Evolutionary conservation across 1,140 invertebrate species (phyloP), one percentile per base, ranked within the genome.

Genomic region (Hesperophylax magnus): DNA sequence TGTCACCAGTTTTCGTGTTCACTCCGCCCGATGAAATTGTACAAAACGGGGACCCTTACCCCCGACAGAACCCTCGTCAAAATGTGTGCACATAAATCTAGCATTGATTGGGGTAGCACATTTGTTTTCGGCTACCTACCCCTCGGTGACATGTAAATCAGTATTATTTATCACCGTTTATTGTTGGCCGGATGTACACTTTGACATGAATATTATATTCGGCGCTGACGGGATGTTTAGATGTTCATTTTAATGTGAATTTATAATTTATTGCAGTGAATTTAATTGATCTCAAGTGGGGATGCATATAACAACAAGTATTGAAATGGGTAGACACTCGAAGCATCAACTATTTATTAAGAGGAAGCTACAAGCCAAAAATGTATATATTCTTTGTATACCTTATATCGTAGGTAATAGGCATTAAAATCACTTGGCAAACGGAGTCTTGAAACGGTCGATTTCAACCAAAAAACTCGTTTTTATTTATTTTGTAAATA

Each of bases 11-110:
- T 67, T 67, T 67, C 63, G 22, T 78, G 78, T 78, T 82, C 81
- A 53, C 78, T 31, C 20, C 18, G 47, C 22, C 56, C 72, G 54
- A 75, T 80, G 81, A 83, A 83, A 83, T 78, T 80, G 79, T 81
- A 83, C 82, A 83, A 83, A 83, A 78, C 72, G 82, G 69, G 78
- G 31, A 27, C 31, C 31, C 67, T 52, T 15, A 56, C 61, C 18
- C 56, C 54, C 39, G 7, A 6, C 63, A 67, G 27, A 47, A 83
- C 82, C 82, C 82, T 74, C 78, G 82, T 83, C 82, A 83, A 78
- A 81, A 83, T 39, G 76, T 65, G 82, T 81, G 53, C 77, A 80
- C 81, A 83, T 83, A 83, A 83, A 83, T 83, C 79, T 76, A 81
- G 74, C 77, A 81, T 83, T 83, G 82, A 83, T 83, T 83, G 72